phyloP scores from a whole-genome alignment of 2,797 vertebrate genomes.

The Emys orbicularis region DNA sequence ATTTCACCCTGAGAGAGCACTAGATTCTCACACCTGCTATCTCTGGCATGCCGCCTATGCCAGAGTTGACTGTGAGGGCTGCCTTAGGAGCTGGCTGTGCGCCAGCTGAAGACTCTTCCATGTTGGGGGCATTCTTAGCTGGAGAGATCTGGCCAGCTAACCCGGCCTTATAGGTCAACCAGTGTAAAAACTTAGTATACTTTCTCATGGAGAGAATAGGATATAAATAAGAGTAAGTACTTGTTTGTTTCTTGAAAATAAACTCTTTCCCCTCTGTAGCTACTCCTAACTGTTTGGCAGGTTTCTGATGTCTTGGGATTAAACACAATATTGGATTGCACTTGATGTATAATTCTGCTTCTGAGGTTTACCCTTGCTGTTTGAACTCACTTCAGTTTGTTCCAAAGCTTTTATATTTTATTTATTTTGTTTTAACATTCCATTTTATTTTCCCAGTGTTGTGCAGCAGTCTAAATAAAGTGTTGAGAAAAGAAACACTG shows the following conservation, averaged over 20 bases:
- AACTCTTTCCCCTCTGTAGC: not conserved
- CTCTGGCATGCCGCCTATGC: rapidly evolving
- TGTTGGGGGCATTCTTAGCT: not conserved
- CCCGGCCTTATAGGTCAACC: not conserved
- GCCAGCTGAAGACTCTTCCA: not conserved
- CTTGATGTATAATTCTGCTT: constrained; percentile 61
- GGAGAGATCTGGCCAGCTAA: not conserved
- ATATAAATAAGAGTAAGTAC: not conserved
- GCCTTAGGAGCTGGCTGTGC: not conserved
- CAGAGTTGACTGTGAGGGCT: not conserved
- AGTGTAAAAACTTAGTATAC: not conserved
- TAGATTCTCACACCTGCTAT: not conserved
- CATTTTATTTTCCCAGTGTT: constrained; percentile 50
- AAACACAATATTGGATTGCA: constrained; percentile 35
- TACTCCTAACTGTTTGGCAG: constrained; percentile 12
- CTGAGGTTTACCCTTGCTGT: constrained; percentile 16
- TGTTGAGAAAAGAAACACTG: constrained; percentile 31
- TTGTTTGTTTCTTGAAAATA: not conserved
- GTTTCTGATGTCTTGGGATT: constrained; percentile 21
- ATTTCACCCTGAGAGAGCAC: not conserved
- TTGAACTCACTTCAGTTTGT: constrained; percentile 10
- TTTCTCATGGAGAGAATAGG: too few species aligned
- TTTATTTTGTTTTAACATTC: constrained; percentile 60
- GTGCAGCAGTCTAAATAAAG: constrained; percentile 8
- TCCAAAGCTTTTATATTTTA: constrained; percentile 54